Conservation (phyloP, 2,113 vertebrate species). For the Protobothrops mucrosquamatus region DNA sequence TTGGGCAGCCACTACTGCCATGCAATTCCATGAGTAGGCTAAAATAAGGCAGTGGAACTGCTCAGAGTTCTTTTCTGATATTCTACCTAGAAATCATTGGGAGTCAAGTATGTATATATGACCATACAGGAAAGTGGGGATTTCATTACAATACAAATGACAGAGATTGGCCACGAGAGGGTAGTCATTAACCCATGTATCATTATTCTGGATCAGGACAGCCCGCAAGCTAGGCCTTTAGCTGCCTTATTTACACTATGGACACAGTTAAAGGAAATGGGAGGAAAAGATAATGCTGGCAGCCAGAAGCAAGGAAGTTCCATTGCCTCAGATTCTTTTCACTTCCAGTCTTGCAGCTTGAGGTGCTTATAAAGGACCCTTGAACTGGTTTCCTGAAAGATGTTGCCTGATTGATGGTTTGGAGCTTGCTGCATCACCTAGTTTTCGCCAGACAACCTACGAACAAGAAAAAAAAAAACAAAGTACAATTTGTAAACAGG, state of each 20-base stretch:
- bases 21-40: background rate
- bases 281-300: conserved; percentile 44
- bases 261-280: conserved; percentile 49
- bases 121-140: conserved; percentile 60
- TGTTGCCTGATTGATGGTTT: conserved; percentile 96
- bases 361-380: conserved; percentile 88
- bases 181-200: conserved; percentile 56
- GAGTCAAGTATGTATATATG: conserved; percentile 59
- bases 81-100: conserved; percentile 51
- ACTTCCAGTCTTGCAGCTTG: accelerated
- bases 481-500: background rate
- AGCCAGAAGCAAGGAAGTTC: conserved; percentile 40
- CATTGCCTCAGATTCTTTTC: conserved; percentile 42
- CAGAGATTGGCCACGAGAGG: conserved; percentile 55
- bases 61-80: conserved; percentile 41
- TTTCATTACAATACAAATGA: conserved; percentile 64
- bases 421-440: conserved; percentile 92
- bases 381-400: conserved; percentile 98
- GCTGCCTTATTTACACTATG: conserved; percentile 71
- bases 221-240: conserved; percentile 59
- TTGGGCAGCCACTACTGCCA: background rate
- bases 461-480: background rate
- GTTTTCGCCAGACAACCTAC: conserved; percentile 97
- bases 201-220: conserved; percentile 59
- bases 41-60: conserved; percentile 35